Percentiles rank a stretch among this genome's conserved stretches.
Evolutionary conservation across 2,113 vertebrate species (phyloP).

Genomic region (Tragelaphus buxtoni): DNA sequence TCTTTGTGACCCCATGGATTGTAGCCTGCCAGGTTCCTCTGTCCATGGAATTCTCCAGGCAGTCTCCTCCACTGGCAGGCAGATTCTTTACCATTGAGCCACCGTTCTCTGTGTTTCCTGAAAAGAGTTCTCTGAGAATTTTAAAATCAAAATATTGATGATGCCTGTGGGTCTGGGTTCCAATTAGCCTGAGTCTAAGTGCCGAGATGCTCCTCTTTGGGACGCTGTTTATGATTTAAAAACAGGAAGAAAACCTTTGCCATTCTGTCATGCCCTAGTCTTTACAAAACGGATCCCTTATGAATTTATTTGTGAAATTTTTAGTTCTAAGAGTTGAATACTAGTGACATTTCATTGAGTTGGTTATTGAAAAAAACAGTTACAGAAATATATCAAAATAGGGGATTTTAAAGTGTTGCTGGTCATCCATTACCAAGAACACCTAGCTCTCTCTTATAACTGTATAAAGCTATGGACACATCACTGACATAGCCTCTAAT

Average conservation of each 20-base stretch:
- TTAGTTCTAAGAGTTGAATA: neutral
- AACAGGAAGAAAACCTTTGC: rapidly evolving
- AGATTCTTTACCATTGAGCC: neutral
- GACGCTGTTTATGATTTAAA: neutral
- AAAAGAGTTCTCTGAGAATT: neutral
- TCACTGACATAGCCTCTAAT: neutral
- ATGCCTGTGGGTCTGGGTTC: neutral
- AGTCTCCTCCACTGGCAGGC: neutral
- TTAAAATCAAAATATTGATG: neutral
- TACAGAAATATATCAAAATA: neutral
- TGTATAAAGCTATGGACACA: neutral
- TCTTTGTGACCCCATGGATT: neutral
- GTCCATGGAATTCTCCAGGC: neutral
- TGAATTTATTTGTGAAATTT: neutral
- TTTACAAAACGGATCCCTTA: neutral
- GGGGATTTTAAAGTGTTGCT: neutral
- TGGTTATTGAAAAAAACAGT: neutral
- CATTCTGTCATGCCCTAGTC: neutral
- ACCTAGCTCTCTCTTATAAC: neutral
- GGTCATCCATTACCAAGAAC: neutral
- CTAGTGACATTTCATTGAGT: neutral
- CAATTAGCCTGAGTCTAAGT: neutral
- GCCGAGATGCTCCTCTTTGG: neutral
- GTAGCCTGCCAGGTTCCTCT: neutral
- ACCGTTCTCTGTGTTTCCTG: neutral